phyloP scores from a whole-genome alignment of 2,797 vertebrate genomes.

The Florisuga fusca region DNA sequence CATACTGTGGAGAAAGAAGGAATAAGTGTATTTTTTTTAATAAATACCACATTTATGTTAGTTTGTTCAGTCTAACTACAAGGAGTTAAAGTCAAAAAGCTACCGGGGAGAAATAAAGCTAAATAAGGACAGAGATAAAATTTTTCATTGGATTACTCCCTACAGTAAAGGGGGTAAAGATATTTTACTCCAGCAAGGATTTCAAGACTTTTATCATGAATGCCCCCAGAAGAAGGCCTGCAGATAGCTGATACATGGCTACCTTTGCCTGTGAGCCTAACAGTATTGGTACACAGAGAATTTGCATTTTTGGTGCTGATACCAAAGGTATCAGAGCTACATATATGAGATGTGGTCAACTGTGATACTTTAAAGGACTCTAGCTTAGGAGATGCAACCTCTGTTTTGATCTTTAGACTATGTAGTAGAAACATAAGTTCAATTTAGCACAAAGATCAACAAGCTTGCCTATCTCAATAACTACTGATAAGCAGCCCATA shows the following conservation, averaged over 20 bases:
- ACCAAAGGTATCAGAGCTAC: background rate
- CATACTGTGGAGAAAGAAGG: background rate
- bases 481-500: background rate
- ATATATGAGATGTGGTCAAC: background rate
- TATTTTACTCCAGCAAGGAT: background rate
- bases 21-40: background rate
- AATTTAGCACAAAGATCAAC: background rate
- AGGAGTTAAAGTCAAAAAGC: background rate
- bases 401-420: background rate
- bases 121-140: background rate
- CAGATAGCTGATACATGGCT: background rate
- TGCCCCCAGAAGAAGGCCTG: background rate
- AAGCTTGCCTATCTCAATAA: background rate
- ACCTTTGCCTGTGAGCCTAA: fast-evolving
- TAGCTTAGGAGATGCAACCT: background rate
- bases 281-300: background rate
- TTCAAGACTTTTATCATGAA: background rate
- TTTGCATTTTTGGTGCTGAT: background rate
- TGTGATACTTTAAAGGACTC: background rate
- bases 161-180: background rate
- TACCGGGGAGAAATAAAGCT: background rate
- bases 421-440: background rate
- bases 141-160: background rate
- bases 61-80: background rate
- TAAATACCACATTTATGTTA: background rate